Conservation (phyloP, 2,888 invertebrate genomes). For the Darwinula stevensoni region DNA sequence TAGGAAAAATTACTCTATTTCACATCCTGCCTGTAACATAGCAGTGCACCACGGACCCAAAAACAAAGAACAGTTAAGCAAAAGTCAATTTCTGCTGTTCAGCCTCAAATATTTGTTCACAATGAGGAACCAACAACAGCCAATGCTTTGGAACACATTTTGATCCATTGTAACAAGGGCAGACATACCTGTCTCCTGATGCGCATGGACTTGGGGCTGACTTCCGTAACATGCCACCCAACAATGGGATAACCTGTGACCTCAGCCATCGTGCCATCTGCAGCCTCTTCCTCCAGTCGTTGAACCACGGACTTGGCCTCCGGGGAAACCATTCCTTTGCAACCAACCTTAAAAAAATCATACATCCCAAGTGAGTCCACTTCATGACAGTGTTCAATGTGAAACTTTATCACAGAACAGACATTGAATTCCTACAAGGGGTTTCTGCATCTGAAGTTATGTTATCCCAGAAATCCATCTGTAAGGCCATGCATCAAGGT, state of each 20-base stretch:
- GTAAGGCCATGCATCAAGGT: too few relatives aligned
- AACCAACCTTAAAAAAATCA: conserved; percentile 30
- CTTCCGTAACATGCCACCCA: conserved; percentile 33
- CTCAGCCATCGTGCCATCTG: conserved; percentile 37
- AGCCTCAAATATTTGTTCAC: too few relatives aligned
- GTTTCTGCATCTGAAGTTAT: too few relatives aligned
- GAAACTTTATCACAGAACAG: too few relatives aligned
- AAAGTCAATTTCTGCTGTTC: too few relatives aligned
- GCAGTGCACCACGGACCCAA: too few relatives aligned
- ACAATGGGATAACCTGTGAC: conserved; percentile 33
- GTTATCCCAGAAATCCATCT: too few relatives aligned
- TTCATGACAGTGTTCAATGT: neutral
- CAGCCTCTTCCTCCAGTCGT: conserved; percentile 32
- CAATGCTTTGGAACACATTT: conserved; percentile 13
- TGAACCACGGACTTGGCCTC: conserved; percentile 32
- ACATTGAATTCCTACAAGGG: neutral
- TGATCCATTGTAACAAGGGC: conserved; percentile 12
- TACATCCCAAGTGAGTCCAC: conserved; percentile 10
- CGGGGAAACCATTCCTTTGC: conserved; percentile 35
- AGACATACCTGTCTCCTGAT: conserved; percentile 15
- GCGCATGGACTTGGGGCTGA: conserved; percentile 15
- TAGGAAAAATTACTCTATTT: too few relatives aligned
- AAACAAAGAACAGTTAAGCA: too few relatives aligned
- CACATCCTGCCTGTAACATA: too few relatives aligned
- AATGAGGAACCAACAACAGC: conserved; percentile 11